phyloP scores from a whole-genome alignment of 30 jellyfish, hydroid and myxozoan genomes.

The Hydractinia symbiolongicarpus region DNA sequence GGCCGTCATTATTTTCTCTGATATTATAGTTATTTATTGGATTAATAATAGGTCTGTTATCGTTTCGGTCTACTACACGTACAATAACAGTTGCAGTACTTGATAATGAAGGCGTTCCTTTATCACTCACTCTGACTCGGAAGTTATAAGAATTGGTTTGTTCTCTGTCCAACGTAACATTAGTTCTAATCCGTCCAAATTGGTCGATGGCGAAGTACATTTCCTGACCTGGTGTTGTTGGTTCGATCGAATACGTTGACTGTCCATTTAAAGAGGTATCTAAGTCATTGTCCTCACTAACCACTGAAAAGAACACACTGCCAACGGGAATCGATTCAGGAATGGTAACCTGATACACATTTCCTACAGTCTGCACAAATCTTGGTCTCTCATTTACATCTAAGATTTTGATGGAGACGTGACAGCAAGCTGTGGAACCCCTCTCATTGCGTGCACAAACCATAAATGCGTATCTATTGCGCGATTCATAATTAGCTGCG shows the following conservation, averaged over 20 bases:
- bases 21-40: conserved; percentile 38
- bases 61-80: conserved; percentile 55
- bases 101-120: conserved; percentile 43
- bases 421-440: conserved; percentile 48
- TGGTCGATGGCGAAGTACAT: conserved; percentile 29
- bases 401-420: conserved; percentile 46
- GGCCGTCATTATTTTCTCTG: conserved; percentile 63
- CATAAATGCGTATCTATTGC: conserved; percentile 52
- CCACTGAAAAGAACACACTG: conserved; percentile 36
- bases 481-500: conserved; percentile 48
- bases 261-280: conserved; percentile 46
- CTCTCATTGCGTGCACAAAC: conserved; percentile 64
- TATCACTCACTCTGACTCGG: conserved; percentile 40
- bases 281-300: conserved; percentile 59
- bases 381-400: conserved; percentile 85
- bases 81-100: conserved; percentile 36
- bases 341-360: conserved; percentile 27
- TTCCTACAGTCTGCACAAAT: conserved; percentile 34
- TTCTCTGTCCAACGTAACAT: conserved; percentile 24
- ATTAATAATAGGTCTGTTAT: conserved; percentile 67
- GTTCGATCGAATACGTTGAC: conserved; percentile 18
- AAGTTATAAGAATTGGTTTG: neutral
- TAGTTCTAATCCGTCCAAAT: conserved; percentile 17
- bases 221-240: conserved; percentile 34
- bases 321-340: conserved; percentile 67